Base-by-base conservation (phyloP, 2,797 vertebrate genomes). In the Falco berigora region DNA sequence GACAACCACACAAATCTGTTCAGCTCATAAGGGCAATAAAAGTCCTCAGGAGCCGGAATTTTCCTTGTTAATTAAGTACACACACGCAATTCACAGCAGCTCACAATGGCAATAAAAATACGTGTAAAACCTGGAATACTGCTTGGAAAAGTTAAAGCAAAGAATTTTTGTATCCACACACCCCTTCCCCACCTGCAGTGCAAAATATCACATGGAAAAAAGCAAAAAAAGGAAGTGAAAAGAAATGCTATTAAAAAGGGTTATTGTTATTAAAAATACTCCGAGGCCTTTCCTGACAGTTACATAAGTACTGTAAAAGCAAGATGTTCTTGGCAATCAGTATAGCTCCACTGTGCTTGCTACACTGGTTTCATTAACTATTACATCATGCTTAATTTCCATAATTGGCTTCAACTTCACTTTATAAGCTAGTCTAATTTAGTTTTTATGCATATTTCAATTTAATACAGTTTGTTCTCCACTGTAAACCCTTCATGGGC, bases 321-420 rank as follows among this genome's bases (percentile, higher is more conserved):
- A 91, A 96, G 91, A 96, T 91, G 91, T 97, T 94, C 96, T 95
- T 97, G 91, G 95, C 95, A 94, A 94, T 96, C 93, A 92, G 88
- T 28, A 56, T 61, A 94, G 92, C 81, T 94, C 86, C 85, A 38
- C 92, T 94, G 72, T 90, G 85, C 95, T 96, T 97, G 96, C 96
- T 96, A 94, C 95, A 93, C 88, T 96, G 96, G 89, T 96, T 97
- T 97, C 92, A 96, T 96, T 96, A 97, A 96, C 91, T 94, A 96
- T 96, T 97, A 96, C 96, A 97, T 97, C 97, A 97, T 95, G 92
- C 94, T 94, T 97, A 92, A 97, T 97, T 97, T 97, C 85, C 97
- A 96, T 97, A 97, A 97, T 96, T 96, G 94, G 96, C 95, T 96
- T 97, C 95, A 97, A 90, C 95, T 96, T 86, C 93, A 96, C 53